Evolutionary conservation across 1,140 invertebrate genomes (phyloP).

Genomic region (Neodiprion pinetum): DNA sequence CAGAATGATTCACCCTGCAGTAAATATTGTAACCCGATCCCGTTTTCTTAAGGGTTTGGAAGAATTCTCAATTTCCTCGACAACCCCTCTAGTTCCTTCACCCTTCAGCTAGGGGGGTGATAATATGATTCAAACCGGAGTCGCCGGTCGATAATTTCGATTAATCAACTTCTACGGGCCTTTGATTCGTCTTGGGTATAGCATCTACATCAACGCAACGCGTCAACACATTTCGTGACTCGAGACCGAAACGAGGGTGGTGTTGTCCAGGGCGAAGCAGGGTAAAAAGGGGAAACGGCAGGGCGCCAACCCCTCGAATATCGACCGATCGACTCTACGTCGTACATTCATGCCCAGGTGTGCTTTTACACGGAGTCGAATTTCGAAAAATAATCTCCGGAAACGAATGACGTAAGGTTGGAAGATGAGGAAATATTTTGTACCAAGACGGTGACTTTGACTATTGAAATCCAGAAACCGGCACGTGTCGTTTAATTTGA

Average conservation of each 20-base stretch:
- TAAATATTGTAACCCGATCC: too few relatives aligned
- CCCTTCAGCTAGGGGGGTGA: background rate
- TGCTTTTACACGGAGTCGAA: background rate
- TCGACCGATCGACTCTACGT: constrained; percentile 40
- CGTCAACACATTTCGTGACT: background rate
- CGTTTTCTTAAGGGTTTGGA: too few relatives aligned
- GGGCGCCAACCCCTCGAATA: constrained; percentile 47
- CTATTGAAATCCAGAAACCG: too few relatives aligned
- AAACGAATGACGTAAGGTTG: background rate
- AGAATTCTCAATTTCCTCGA: too few relatives aligned
- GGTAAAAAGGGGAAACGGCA: constrained; percentile 23
- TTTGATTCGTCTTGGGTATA: background rate
- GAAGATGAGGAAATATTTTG: too few relatives aligned
- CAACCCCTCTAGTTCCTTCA: background rate
- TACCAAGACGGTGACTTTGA: too few relatives aligned
- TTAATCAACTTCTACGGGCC: background rate
- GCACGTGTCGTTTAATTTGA: too few relatives aligned
- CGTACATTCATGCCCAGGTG: background rate
- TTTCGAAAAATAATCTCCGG: background rate
- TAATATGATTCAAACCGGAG: too few relatives aligned
- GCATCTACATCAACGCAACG: background rate
- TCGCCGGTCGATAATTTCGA: background rate
- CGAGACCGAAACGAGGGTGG: background rate
- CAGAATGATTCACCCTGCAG: background rate
- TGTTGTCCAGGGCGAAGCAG: background rate